Base-by-base conservation (phyloP, 2,888 invertebrate genomes). In the Phanerotoma sp. region DNA sequence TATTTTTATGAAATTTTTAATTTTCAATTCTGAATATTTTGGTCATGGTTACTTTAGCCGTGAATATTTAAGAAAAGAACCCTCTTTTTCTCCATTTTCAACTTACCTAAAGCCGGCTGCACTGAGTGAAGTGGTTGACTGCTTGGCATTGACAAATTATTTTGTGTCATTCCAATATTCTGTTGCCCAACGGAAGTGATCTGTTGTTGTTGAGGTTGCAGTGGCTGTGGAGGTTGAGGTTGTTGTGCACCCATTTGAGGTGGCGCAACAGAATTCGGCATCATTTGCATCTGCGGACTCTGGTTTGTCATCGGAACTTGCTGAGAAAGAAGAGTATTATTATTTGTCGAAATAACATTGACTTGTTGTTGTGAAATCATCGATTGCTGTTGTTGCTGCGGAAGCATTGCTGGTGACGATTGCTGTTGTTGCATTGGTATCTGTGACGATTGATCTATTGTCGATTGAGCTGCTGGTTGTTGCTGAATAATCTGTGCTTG, bases 11-110 rank as follows among this genome's bases (percentile, higher is more conserved):
- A n/a, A n/a, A n/a, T n/a, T n/a, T n/a, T n/a, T n/a, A n/a, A n/a
- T n/a, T 67, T 73, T 4, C 65, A 65, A 59, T 72, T 75, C 42
- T 66, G 70, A 25, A 75, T 65, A 57, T 71, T n/a, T n/a, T n/a
- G n/a, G n/a, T n/a, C n/a, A n/a, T n/a, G n/a, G n/a, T n/a, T 25
- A 25, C 9, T 25, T 2, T 25, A 2, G 9, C 5, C 3, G 5
- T 25, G 9, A 25, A 25, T 25, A 25, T 5, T 25, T 25, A 5
- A 25, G 9, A 25, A 7, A 3, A 3, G 1, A 25, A 7, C 25
- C 5, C 5, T 25, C 5, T 25, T 25, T 25, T 1, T 25, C 9
- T 25, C 3, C 5, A 25, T 9, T 25, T 3, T 25, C 9, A 7
- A 75, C 28, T 74, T 73, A 3, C 65, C 66, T 25, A 73, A 70